Evolutionary conservation across 2,888 invertebrate species (phyloP).

Genomic region (Hoplodrina ambigua): DNA sequence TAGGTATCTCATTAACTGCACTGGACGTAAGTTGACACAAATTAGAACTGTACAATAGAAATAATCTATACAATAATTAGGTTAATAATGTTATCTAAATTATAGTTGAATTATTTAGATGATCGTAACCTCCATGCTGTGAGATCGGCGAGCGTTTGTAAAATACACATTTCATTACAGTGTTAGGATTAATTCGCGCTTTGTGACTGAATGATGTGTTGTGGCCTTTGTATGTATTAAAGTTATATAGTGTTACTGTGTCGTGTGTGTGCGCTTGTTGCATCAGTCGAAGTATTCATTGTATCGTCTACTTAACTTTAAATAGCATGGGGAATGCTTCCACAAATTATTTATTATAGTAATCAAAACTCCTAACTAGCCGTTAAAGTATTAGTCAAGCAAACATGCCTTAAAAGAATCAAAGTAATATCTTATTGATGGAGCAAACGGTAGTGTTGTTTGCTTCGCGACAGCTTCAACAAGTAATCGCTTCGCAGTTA

Average conservation of each 20-base stretch:
- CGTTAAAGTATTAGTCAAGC: slow-evolving; percentile 82
- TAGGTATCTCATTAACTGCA: slow-evolving; percentile 75
- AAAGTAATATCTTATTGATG: slow-evolving; percentile 61
- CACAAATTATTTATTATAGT: slow-evolving; percentile 82
- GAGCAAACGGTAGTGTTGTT: slow-evolving; percentile 58
- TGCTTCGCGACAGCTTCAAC: slow-evolving; percentile 78
- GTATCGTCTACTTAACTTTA: slow-evolving; percentile 78
- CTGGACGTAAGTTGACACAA: slow-evolving; percentile 79
- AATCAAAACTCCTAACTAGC: slow-evolving; percentile 78
- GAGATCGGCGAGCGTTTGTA: slow-evolving; percentile 74
- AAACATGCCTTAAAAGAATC: slow-evolving; percentile 81
- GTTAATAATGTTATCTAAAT: slow-evolving; percentile 78
- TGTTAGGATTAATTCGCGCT: slow-evolving; percentile 84
- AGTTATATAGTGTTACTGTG: slow-evolving; percentile 80
- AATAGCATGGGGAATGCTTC: slow-evolving; percentile 82
- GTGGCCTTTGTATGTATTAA: slow-evolving; percentile 90
- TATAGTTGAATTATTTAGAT: slow-evolving; percentile 74
- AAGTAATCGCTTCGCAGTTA: slow-evolving; percentile 78
- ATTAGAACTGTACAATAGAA: slow-evolving; percentile 80
- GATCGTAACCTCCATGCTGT: slow-evolving; percentile 68
- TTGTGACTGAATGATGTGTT: slow-evolving; percentile 90
- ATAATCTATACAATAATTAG: slow-evolving; percentile 82
- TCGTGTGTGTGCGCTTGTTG: slow-evolving; percentile 87
- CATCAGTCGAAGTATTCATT: slow-evolving; percentile 81
- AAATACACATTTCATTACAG: slow-evolving; percentile 78